Percentiles rank a stretch among this genome's conserved stretches.
Conservation (phyloP, 1,140 invertebrate species). For the Anoplophora glabripennis region DNA sequence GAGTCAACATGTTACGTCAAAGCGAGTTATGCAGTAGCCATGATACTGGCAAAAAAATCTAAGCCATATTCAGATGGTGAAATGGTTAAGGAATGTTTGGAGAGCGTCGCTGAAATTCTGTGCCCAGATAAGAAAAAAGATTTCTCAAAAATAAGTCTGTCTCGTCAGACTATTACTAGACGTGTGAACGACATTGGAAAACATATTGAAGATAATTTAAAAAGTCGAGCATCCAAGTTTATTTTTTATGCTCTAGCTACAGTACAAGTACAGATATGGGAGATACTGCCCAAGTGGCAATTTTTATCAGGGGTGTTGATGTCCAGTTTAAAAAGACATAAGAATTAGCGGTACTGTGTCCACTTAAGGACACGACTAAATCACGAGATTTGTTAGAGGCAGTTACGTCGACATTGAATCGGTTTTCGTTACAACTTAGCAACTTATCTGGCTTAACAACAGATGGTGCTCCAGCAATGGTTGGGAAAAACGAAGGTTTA, state of each 20-base stretch:
- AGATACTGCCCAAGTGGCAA: constrained; percentile 32
- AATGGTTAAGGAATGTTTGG: too few relatives aligned
- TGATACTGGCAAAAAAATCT: too few relatives aligned
- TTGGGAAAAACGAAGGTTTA: constrained; percentile 35
- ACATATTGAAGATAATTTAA: constrained; percentile 34
- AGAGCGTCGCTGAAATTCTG: constrained; percentile 35
- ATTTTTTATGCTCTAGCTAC: constrained; percentile 40
- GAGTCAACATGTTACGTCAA: too few relatives aligned
- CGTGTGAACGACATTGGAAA: constrained; percentile 38
- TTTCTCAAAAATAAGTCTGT: constrained; percentile 35
- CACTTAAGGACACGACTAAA: constrained; percentile 38
- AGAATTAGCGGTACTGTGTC: constrained; percentile 36
- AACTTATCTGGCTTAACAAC: constrained; percentile 33
- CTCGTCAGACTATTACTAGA: constrained; percentile 37
- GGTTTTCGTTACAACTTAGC: constrained; percentile 25
- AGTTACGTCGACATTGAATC: constrained; percentile 25
- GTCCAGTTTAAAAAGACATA: constrained; percentile 38
- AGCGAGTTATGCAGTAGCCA: too few relatives aligned
- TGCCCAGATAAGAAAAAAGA: constrained; percentile 34
- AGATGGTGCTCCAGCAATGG: constrained; percentile 43
- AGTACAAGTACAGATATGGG: constrained; percentile 42
- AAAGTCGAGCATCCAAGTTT: constrained; percentile 32
- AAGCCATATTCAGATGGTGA: too few relatives aligned
- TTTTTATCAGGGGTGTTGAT: constrained; percentile 42
- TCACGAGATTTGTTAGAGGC: constrained; percentile 35